Conservation (phyloP, 2,888 invertebrate species). For the Eurois occulta region DNA sequence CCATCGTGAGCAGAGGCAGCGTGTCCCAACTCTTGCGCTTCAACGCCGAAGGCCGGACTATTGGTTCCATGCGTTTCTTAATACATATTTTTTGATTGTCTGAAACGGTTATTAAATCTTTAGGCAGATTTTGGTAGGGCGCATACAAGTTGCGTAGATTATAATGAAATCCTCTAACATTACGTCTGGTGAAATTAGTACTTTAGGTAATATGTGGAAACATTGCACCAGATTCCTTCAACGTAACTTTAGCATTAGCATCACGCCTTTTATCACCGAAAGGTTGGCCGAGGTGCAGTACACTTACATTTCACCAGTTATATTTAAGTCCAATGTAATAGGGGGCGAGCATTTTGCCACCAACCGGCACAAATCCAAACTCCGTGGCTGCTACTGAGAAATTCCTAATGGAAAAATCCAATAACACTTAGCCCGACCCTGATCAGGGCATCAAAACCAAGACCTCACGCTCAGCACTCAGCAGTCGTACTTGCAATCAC, state of each 20-base stretch:
- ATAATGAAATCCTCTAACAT: not conserved
- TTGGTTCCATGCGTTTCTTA: slow-evolving; percentile 82
- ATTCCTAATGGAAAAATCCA: not conserved
- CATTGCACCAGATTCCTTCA: not conserved
- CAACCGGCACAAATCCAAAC: not conserved
- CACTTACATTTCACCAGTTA: not conserved
- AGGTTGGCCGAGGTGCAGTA: not conserved
- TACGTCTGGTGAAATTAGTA: not conserved
- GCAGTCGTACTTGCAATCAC: not conserved
- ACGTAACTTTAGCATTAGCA: not conserved
- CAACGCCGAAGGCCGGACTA: slow-evolving; percentile 69
- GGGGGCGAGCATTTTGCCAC: not conserved
- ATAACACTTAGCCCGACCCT: not conserved
- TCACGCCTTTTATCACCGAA: not conserved
- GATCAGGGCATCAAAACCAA: not conserved
- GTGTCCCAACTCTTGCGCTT: slow-evolving; percentile 83
- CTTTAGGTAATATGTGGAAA: not conserved
- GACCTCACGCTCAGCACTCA: not conserved
- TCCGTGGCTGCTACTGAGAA: not conserved
- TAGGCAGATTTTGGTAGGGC: accelerated
- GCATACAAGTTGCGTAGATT: not conserved
- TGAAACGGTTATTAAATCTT: slow-evolving; percentile 63
- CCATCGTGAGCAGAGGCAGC: slow-evolving; percentile 80
- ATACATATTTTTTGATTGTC: slow-evolving; percentile 75
- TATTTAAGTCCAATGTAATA: not conserved